Evolutionary conservation across 1,140 invertebrate species (phyloP).

Genomic region (Drosophila nannoptera): DNA sequence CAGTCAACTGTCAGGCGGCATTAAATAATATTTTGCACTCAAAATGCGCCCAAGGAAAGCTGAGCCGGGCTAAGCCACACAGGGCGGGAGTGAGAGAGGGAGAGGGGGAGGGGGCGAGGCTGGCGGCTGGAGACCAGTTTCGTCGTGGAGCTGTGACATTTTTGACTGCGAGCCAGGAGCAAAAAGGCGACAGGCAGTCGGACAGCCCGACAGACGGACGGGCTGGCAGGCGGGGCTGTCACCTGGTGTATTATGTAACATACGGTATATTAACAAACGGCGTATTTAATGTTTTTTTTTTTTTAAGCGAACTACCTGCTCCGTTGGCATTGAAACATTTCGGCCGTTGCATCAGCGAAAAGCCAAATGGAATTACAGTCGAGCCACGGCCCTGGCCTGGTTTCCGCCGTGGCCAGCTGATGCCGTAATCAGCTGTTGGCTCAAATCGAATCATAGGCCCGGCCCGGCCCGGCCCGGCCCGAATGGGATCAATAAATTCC

Average conservation of each 20-base stretch:
- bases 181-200: conserved; percentile 23
- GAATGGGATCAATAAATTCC: too few relatives aligned
- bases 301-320: conserved; percentile 61
- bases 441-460: too few relatives aligned
- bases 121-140: conserved; percentile 19
- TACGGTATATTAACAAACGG: conserved; percentile 32
- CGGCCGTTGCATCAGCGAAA: conserved; percentile 27
- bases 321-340: conserved; percentile 48
- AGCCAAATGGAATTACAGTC: not conserved
- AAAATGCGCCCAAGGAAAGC: conserved; percentile 16
- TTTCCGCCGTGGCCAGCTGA: too few relatives aligned
- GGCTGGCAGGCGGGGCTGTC: conserved; percentile 43
- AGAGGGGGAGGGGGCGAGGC: not conserved
- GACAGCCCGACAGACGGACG: conserved; percentile 17
- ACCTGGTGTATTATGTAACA: conserved; percentile 63
- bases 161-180: conserved; percentile 65
- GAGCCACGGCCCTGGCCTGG: conserved; percentile 10
- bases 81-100: not conserved
- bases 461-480: too few relatives aligned
- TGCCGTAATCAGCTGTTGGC: too few relatives aligned
- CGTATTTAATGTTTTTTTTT: conserved; percentile 74
- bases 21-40: conserved; percentile 75
- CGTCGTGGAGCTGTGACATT: conserved; percentile 60
- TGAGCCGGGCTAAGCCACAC: not conserved
- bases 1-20: conserved; percentile 71